Percentiles rank a stretch among this genome's conserved stretches.
These are phyloP conservation scores for Mamestra brassicae DNA, from an alignment of 2,888 invertebrate genomes.

Conservation along the genomic window DNA sequence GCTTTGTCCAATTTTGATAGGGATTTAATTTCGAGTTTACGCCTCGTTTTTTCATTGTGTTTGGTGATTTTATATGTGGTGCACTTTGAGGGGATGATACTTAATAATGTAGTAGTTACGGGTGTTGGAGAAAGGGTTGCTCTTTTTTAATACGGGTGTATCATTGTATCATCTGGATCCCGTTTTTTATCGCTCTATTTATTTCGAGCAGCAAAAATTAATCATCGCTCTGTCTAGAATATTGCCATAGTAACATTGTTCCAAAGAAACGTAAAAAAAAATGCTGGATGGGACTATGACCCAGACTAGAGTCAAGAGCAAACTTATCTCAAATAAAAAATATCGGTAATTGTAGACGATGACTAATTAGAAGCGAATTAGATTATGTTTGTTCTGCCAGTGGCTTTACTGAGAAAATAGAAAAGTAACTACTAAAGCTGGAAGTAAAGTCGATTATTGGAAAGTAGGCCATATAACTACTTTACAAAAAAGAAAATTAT, in stretches of 20 bases:
- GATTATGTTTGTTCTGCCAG: no score
- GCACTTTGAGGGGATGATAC: slow-evolving; percentile 29
- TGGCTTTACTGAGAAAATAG: not conserved
- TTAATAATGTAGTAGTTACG: slow-evolving; percentile 49
- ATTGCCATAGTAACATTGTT: not conserved
- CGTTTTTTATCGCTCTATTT: not conserved
- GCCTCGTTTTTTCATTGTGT: slow-evolving; percentile 62
- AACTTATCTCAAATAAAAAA: no score
- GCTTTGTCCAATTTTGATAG: slow-evolving; percentile 77
- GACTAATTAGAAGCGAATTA: not conserved
- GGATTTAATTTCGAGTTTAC: slow-evolving; percentile 76
- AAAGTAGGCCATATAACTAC: not conserved
- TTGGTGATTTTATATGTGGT: slow-evolving; percentile 56
- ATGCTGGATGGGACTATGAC: no score
- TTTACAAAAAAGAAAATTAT: slow-evolving; percentile 12
- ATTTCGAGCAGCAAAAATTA: not conserved
- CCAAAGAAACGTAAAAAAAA: not conserved
- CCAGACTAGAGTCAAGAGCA: no score
- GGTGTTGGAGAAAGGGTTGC: slow-evolving; percentile 11
- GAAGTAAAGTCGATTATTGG: not conserved
- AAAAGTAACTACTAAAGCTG: not conserved
- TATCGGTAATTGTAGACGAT: no score
- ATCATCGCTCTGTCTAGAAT: not conserved
- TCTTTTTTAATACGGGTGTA: slow-evolving; percentile 15
- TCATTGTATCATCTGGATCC: not conserved